Base-by-base conservation (phyloP, 2,888 invertebrate genomes). In the Tetheella fluctuosa region DNA sequence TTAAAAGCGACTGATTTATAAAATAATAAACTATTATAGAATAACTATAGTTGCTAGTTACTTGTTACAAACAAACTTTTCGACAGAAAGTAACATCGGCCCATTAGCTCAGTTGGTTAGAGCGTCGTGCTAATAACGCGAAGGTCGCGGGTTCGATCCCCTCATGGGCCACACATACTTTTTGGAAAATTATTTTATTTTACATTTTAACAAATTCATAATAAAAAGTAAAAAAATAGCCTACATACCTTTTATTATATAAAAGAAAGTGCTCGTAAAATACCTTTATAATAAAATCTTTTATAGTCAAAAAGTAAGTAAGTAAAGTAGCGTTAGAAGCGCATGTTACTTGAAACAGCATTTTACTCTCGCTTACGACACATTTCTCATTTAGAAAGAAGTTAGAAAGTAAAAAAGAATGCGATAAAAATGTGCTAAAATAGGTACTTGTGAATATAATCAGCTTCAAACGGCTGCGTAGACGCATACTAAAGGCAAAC, bases 51-150 rank as follows among this genome's bases (percentile, higher is more conserved):
- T 48, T 34, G 2, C 25, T 34, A 59, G 23, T 4, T 1, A 54
- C 13, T 34, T 34, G 34, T 55, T 2, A 0, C 0, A 28, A 0
- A 42, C 52, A 8, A 23, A 20, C 65, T 60, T 80, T 84, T 83
- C 67, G n/a, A 0, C 23, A 0, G 0, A 0, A 0, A 0, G 0
- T 0, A 1, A 0, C 8, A 69, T 65, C 61, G 89, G 95, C 95
- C 89, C 89, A 89, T 90, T 90, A 90, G 95, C 95, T 95, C 95
- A 95, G 95, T 95, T 95, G 95, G 95, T 95, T 95, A 95, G 95
- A 95, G 95, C 95, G 95, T 95, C 95, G 95, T 95, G 95, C 95
- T 95, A 95, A 95, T 95, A 95, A 95, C 95, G 95, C 95, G 95
- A 95, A 95, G 95, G 95, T 95, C 95, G 95, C 94, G 95, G 95